Percentiles rank a stretch among this genome's conserved stretches.
Evolutionary conservation across 2,888 invertebrate species (phyloP).

Genomic region (Polylopha cassiicola): DNA sequence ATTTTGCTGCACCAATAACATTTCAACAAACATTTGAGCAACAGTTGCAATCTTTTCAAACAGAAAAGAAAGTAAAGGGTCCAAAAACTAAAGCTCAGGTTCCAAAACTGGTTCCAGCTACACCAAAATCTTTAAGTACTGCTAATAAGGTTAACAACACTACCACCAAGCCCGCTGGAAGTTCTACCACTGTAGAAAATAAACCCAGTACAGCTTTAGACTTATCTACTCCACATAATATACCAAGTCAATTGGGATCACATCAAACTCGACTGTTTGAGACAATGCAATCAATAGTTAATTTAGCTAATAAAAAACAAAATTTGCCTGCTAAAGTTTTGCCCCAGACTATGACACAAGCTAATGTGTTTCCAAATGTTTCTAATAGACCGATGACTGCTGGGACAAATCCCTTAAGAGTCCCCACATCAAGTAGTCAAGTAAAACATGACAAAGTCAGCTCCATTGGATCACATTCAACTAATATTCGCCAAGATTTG

Average conservation of each 20-base stretch:
- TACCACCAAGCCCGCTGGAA: constrained; percentile 39
- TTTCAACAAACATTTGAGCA: constrained; percentile 75
- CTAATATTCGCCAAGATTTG: constrained; percentile 44
- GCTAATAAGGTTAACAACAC: constrained; percentile 51
- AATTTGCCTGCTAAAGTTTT: constrained; percentile 53
- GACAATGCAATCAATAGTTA: constrained; percentile 73
- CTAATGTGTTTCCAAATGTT: constrained; percentile 48
- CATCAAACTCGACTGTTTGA: constrained; percentile 70
- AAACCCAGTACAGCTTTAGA: constrained; percentile 66
- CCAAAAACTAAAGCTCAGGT: constrained; percentile 68
- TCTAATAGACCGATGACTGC: constrained; percentile 47
- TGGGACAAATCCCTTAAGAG: constrained; percentile 47
- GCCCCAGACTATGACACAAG: constrained; percentile 46
- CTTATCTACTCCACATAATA: constrained; percentile 66
- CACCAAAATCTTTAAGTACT: constrained; percentile 58
- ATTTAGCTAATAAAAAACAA: constrained; percentile 71
- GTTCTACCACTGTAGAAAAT: constrained; percentile 38
- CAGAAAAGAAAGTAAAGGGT: constrained; percentile 64
- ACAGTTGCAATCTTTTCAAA: constrained; percentile 60
- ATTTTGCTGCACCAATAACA: constrained; percentile 61
- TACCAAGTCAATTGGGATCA: constrained; percentile 57
- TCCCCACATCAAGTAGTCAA: constrained; percentile 53
- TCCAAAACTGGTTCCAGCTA: constrained; percentile 66
- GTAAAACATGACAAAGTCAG: constrained; percentile 54
- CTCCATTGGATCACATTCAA: constrained; percentile 37